Conservation (phyloP, 2,113 vertebrate genomes). For the Malaclemys terrapin region DNA sequence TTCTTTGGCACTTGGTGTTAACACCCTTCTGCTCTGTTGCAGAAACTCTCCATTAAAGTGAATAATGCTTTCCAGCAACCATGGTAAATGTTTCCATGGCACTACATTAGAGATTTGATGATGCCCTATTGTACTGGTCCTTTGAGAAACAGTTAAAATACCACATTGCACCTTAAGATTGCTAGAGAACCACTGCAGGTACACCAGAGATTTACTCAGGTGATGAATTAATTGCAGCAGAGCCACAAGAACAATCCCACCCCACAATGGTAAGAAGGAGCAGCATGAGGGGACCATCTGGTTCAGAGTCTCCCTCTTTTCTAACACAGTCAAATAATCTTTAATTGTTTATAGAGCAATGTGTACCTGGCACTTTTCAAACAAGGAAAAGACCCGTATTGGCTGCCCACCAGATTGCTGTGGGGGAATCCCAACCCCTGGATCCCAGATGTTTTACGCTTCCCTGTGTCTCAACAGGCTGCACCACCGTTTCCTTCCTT, state of each 20-base stretch:
- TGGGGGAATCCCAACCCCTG: neutral
- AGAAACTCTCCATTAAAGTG: neutral
- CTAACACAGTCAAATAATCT: neutral
- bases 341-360: neutral
- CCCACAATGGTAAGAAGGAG: neutral
- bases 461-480: neutral
- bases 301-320: neutral
- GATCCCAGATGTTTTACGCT: neutral
- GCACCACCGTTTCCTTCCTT: neutral
- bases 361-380: neutral
- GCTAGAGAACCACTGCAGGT: neutral
- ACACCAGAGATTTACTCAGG: neutral
- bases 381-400: neutral
- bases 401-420: neutral
- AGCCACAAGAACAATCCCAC: neutral
- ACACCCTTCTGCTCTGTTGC: neutral
- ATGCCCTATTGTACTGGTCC: neutral
- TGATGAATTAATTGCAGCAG: neutral
- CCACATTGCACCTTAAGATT: fast-evolving
- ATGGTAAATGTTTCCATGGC: neutral
- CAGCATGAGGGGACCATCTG: neutral
- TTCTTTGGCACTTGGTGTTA: neutral
- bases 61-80: neutral
- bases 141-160: neutral
- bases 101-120: neutral